Evolutionary conservation across 2,888 invertebrate species (phyloP).

Genomic region (Coelinius sp.): DNA sequence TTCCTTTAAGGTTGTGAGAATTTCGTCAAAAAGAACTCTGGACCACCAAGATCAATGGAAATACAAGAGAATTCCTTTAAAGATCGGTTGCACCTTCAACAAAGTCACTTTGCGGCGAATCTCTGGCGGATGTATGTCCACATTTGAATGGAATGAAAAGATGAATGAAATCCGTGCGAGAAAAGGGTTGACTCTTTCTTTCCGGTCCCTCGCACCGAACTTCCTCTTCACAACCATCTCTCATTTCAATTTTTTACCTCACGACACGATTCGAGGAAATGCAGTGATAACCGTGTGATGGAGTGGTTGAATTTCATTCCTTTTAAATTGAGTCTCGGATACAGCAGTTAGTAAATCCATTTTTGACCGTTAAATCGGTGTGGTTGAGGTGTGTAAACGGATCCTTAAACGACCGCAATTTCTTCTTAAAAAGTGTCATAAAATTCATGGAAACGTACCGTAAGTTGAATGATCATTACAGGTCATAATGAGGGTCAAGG

Average conservation of each 20-base stretch:
- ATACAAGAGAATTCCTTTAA: not conserved
- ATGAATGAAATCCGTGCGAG: slow-evolving; percentile 6
- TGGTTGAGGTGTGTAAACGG: not conserved
- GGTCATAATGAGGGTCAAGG: no score
- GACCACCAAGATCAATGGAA: slow-evolving; percentile 9
- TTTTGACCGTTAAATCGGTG: not conserved
- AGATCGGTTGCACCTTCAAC: not conserved
- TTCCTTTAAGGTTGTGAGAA: no score
- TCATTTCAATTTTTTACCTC: not conserved
- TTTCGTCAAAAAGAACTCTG: not conserved
- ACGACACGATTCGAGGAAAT: not conserved
- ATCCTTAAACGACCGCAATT: not conserved
- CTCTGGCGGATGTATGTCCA: slow-evolving; percentile 1
- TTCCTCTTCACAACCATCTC: not conserved
- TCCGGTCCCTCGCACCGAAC: not conserved
- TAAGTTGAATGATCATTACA: no score
- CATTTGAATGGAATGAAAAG: slow-evolving; percentile 19
- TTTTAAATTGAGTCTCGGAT: slow-evolving; percentile 9
- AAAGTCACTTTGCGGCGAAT: slow-evolving; percentile 44
- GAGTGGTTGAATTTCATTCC: not conserved
- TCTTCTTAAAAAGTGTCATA: not conserved
- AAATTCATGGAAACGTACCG: not conserved
- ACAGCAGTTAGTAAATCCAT: not conserved
- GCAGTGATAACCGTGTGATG: not conserved
- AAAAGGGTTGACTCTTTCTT: slow-evolving; percentile 24